Base-by-base conservation (phyloP, 1,140 invertebrate species). In the Arion vulgaris region DNA sequence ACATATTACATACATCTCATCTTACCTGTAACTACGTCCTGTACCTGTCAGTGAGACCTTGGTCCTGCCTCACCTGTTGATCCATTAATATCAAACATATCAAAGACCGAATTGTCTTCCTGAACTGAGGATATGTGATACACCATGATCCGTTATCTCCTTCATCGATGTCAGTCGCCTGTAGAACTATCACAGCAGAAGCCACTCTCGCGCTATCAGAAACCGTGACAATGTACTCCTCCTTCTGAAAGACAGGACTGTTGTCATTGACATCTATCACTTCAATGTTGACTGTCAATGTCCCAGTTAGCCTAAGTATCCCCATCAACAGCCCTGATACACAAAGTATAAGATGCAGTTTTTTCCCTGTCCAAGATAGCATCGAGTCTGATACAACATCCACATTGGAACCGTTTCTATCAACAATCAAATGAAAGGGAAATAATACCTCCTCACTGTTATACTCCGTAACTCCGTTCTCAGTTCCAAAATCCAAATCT, bases 91-190 rank as follows among this genome's bases (percentile, higher is more conserved):
- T 81, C 80, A 75, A 90, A 90, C 28, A 87, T 77, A 23, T 80
- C 81, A 23, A 89, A 81, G 1, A 83, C 85, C 11, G 79, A 68
- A 26, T 82, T 57, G 51, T 86, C 80, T 34, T 85, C 80, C 79
- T 89, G 88, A 28, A 78, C 53, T 5, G 84, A 57, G 38, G 77
- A 95, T 73, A 98, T 93, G 83, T 94, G 94, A 89, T 97, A 98
- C n/a, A 95, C 95, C 17, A 98, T 95, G 85, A 96, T 1, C 97
- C 97, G 92, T 98, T 99, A 0, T 96, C 96, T 15, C 97, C 97
- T 91, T 97, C 96, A 93, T 99, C 97, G 89, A 96, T 95, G 93
- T 99, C 98, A 13, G 95, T 94, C 5, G 97, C 97, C 2, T 95
- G 95, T n/a, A 98, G 90, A 88, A 96, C 95, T 73, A 97, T 92